Evolutionary conservation across 1,140 invertebrate species (phyloP).

Genomic region (Zaprionus kolodkinae): DNA sequence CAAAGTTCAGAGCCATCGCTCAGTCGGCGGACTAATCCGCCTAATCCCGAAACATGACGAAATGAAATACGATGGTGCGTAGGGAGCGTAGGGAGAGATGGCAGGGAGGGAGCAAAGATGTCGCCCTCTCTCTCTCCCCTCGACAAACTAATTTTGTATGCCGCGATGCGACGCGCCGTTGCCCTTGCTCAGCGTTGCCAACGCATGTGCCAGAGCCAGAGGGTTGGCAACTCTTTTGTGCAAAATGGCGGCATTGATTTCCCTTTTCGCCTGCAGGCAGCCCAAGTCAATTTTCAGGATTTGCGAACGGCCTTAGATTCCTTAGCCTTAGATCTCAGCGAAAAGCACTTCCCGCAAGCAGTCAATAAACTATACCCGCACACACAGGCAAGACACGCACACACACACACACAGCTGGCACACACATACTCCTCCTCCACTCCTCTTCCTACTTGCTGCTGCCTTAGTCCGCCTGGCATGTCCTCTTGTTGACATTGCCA

Average conservation of each 20-base stretch:
- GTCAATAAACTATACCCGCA: slow-evolving; percentile 81
- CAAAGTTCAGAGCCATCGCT: slow-evolving; percentile 81
- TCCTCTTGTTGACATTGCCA: slow-evolving; percentile 74
- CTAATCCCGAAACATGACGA: slow-evolving; percentile 84
- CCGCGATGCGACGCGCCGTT: slow-evolving; percentile 13
- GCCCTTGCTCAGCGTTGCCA: neutral
- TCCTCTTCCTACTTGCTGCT: too few relatives aligned
- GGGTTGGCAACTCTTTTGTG: slow-evolving; percentile 70
- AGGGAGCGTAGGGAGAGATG: slow-evolving; percentile 33
- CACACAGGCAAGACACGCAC: slow-evolving; percentile 28
- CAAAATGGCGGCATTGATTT: slow-evolving; percentile 82
- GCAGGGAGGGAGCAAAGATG: slow-evolving; percentile 7
- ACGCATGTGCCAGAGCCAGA: neutral
- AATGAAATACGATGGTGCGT: slow-evolving; percentile 84
- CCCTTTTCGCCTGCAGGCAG: slow-evolving; percentile 34
- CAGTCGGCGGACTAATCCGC: slow-evolving; percentile 80
- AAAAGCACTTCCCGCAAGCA: slow-evolving; percentile 82
- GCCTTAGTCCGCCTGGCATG: neutral
- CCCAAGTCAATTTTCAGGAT: slow-evolving; percentile 82
- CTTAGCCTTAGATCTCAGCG: slow-evolving; percentile 76
- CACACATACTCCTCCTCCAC: too few relatives aligned
- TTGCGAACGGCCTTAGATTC: slow-evolving; percentile 77
- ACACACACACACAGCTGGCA: slow-evolving; percentile 7
- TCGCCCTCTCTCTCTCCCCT: slow-evolving; percentile 30
- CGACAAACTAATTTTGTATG: slow-evolving; percentile 76